Evolutionary conservation across 2,888 invertebrate species (phyloP), one percentile per base, ranked within the genome.

Genomic region (Himalopsyche japonica): DNA sequence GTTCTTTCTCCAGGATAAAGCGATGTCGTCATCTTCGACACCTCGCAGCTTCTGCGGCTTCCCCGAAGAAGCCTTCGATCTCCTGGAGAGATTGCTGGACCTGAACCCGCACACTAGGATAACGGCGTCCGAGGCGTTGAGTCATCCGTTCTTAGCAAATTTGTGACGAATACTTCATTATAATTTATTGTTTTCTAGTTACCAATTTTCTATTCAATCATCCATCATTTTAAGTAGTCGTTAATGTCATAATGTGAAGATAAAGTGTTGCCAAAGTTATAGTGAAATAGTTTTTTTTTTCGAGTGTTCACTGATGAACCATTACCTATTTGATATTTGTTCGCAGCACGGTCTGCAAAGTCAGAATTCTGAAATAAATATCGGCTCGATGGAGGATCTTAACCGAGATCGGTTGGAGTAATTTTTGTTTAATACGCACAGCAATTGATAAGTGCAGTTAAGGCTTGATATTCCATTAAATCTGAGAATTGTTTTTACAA

Each of bases 81-180:
- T 98, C 87, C 92, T 97, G 83, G 91, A 91, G 87, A 93, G 93
- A 81, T 92, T 98, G 88, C 91, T 98, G 88, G 96, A 96, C 89
- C 93, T 96, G n/a, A 94, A 96, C 92, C 96, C 96, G n/a, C 91
- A 93, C 88, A 93, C 93, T 47, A 93, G 97, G 88, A 93, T 95
- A 86, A 93, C 95, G 12, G 97, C 97, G 43, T 93, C 93, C 24
- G 93, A 94, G 84, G 97, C 97, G 70, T 92, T 97, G 43, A 89
- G 91, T 70, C 97, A 97, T 93, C 94, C 95, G 80, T 97, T 97
- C 91, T 93, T 97, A 77, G 81, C 86, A 43, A 78, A 86, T 79
- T 83, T 83, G 81, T 85, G 85, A 85, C 85, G 81, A 76, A 77
- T 57, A 57, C 57, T 57, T 24, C 20, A 57, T 24, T 24, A 2